Base-by-base conservation (phyloP, 2,113 vertebrate genomes). In the Suncus etruscus region DNA sequence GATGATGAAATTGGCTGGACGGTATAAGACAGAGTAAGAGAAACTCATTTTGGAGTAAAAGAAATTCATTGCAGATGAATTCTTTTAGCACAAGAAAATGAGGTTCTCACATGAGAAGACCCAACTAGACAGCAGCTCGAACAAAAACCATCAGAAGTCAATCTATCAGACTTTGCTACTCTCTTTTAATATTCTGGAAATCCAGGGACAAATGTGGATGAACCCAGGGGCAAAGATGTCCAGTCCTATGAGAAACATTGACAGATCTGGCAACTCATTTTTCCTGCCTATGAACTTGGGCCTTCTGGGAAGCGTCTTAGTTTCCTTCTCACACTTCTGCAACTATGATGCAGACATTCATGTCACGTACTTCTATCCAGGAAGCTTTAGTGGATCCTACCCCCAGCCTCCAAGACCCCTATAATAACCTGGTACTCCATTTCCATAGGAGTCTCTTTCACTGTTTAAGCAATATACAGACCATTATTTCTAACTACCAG, bases 51-150 rank as follows among this genome's bases (percentile, higher is more conserved):
- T 54, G 70, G 29, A 81, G 16, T 31, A 48, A 51, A 69, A 77
- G 68, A 75, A 89, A 54, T 47, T 72, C 63, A 89, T 48, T 51
- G 70, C 9, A 10, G 31, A 70, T 45, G 51, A 84, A 74, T 6
- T 86, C 32, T 91, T 1, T 86, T 83, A 69, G 69, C 75, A 27
- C 77, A 54, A 91, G 58, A 81, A 70, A 88, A 66, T 20, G 18
- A 45, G 27, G 54, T 29, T 18, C 73, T 58, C 31, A 11, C 61
- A 54, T 48, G 50, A 63, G 78, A 85, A 81, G 73, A 70, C 39
- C 29, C 72, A 4, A 45, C 29, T 31, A 45, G 18, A 18, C 22
- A 47, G 12, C 51, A 82, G 45, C 58, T 66, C 32, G 24, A 69
- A 58, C n/a, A 58, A 22, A 69, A 51, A 8, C 69, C 16, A 10